Evolutionary conservation across 2,797 vertebrate genomes (phyloP), one percentile per base, ranked within the genome.

Genomic region (Aphelocoma californica): DNA sequence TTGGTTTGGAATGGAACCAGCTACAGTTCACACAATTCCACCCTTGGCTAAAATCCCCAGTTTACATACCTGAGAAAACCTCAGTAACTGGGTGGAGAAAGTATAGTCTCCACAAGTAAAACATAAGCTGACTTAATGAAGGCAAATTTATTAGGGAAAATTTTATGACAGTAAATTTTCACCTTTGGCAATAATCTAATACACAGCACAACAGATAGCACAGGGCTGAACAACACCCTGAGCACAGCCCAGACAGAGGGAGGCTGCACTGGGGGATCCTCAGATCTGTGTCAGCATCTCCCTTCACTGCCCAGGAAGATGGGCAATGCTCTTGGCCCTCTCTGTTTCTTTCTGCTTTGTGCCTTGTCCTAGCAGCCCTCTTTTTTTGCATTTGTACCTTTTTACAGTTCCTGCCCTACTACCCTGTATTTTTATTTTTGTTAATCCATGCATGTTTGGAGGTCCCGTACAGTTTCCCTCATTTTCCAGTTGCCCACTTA

Each of bases 1-100:
- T 86, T 2, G 0, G 17, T 54, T 60, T 75, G 40, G 45, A 29
- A 29, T 12, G 14, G 58, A 71, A 75, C 31, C 21, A 93, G 24
- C 24, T 74, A n/a, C 13, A 26, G 51, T 51, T 14, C 61, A 9
- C 50, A 65, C 40, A 90, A 86, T 15, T 69, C 69, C 44, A 79
- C 58, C 45, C 69, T 71, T 71, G 38, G 38, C 81, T 85, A 81
- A 92, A 92, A 84, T 75, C 12, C 50, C 44, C 47, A 47, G 17
- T 51, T 93, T 7, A 2, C n/a, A 29, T 19, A 26, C 66, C 62
- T 60, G 42, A 44, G 29, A 90, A 96, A 95, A 86, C 82, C 62
- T 84, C 80, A 86, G 66, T 44, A 84, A 29, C 54, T 84, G 86
- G 80, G 62, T 64, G 66, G 90, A 88, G 95, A 94, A 93, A 90